Percentiles rank a stretch among this genome's conserved stretches.
phyloP scores from a whole-genome alignment of 2,888 invertebrate genomes.

The Drosophila borealis region DNA sequence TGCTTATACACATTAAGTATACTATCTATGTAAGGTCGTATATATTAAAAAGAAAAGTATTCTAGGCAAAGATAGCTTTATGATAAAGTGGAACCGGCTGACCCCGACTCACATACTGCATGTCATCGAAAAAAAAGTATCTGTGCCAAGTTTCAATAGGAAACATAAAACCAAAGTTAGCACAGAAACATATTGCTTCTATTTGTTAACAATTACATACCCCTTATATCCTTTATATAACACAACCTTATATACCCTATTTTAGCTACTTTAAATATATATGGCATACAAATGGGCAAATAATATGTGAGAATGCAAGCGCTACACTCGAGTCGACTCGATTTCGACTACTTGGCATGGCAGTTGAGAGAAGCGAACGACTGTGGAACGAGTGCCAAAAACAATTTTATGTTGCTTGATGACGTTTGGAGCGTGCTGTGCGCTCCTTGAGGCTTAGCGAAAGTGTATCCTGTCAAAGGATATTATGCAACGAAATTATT shows the following conservation, averaged over 20 bases:
- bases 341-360: constrained; percentile 52
- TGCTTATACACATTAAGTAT: too few relatives aligned
- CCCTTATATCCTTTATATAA: not conserved
- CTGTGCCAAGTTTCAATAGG: too few relatives aligned
- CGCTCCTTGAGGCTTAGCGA: constrained; percentile 67
- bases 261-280: not conserved
- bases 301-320: constrained; percentile 47
- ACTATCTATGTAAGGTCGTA: too few relatives aligned
- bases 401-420: constrained; percentile 67
- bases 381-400: constrained; percentile 56
- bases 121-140: too few relatives aligned
- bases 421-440: constrained; percentile 61
- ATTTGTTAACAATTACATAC: too few relatives aligned
- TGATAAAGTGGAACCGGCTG: too few relatives aligned
- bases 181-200: too few relatives aligned
- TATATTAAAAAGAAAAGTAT: too few relatives aligned
- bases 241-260: constrained; percentile 9
- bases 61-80: too few relatives aligned
- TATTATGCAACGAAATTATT: constrained; percentile 71
- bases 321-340: constrained; percentile 37
- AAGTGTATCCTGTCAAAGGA: constrained; percentile 73
- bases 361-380: constrained; percentile 24
- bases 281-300: constrained; percentile 45
- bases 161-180: too few relatives aligned
- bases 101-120: too few relatives aligned